Conservation (phyloP, 2,797 vertebrate genomes). For the Lepilemur ruficaudatus region DNA sequence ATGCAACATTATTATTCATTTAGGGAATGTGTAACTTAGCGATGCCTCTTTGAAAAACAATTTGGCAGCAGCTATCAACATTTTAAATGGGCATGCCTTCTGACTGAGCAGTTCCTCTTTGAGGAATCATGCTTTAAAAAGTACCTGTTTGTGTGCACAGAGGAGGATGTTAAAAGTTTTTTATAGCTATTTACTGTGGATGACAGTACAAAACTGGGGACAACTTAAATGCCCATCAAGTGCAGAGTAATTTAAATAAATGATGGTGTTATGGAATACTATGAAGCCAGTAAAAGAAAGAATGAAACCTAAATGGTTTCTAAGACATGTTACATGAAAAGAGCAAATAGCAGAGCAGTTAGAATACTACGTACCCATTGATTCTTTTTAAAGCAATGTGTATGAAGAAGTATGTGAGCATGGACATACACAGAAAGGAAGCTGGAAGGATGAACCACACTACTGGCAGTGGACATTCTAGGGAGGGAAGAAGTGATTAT, state of each 20-base stretch:
- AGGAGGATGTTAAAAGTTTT: neutral
- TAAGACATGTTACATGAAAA: neutral
- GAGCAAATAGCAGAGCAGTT: neutral
- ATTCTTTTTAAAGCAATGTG: neutral
- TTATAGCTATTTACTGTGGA: neutral
- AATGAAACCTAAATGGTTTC: neutral
- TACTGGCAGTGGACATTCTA: neutral
- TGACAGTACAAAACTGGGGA: neutral
- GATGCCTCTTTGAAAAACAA: slow-evolving; percentile 38
- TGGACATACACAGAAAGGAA: neutral
- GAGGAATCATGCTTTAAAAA: slow-evolving; percentile 28
- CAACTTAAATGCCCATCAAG: neutral
- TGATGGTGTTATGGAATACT: neutral
- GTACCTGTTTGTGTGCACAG: neutral
- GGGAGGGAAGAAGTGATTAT: neutral
- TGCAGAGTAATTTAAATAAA: neutral
- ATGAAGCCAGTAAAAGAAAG: neutral
- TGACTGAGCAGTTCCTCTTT: slow-evolving; percentile 17
- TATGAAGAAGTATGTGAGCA: neutral
- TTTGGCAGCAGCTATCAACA: slow-evolving; percentile 45
- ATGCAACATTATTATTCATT: slow-evolving; percentile 7
- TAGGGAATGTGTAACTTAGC: neutral
- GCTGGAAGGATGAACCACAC: neutral
- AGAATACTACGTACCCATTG: neutral
- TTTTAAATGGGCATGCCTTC: slow-evolving; percentile 10